These are phyloP conservation scores for Linyphia triangularis DNA, from an alignment of 2,888 invertebrate species.

Conservation along the genomic window DNA sequence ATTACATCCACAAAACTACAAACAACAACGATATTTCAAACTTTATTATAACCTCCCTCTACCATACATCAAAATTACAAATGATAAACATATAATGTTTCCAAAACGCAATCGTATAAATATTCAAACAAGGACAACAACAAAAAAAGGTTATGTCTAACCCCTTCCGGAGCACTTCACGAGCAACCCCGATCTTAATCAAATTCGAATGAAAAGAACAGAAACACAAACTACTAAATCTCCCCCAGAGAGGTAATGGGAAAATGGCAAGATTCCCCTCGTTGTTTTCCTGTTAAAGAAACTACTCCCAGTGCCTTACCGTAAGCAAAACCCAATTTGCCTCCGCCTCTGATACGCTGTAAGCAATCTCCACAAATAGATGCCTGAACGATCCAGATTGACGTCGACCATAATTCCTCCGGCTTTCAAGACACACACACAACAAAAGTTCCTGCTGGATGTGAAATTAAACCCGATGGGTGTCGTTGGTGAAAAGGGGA, in stretches of 20 bases:
- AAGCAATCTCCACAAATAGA: conserved; percentile 53
- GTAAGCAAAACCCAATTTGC: conserved; percentile 39
- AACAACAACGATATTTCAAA: not conserved
- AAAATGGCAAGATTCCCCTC: not conserved
- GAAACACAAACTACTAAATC: not conserved
- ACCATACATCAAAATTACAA: not conserved
- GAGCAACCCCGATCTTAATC: not conserved
- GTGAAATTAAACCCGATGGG: conserved; percentile 39
- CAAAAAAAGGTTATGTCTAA: not conserved
- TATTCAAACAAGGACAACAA: too few species aligned
- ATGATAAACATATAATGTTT: not conserved
- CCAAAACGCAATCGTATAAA: not conserved
- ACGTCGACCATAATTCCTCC: conserved; percentile 43
- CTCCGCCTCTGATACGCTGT: conserved; percentile 7
- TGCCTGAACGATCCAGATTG: conserved; percentile 27
- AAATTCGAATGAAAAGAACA: conserved; percentile 4
- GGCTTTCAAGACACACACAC: not conserved
- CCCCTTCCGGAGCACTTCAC: not conserved
- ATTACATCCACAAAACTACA: not conserved
- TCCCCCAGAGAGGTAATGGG: not conserved
- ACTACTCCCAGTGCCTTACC: not conserved
- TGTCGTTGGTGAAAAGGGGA: conserved; percentile 34
- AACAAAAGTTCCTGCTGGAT: not conserved
- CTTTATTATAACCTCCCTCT: not conserved
- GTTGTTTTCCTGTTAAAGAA: conserved; percentile 21